Evolutionary conservation across 2,888 invertebrate species (phyloP), one percentile per base, ranked within the genome.

Genomic region (Sarcophaga carnaria): DNA sequence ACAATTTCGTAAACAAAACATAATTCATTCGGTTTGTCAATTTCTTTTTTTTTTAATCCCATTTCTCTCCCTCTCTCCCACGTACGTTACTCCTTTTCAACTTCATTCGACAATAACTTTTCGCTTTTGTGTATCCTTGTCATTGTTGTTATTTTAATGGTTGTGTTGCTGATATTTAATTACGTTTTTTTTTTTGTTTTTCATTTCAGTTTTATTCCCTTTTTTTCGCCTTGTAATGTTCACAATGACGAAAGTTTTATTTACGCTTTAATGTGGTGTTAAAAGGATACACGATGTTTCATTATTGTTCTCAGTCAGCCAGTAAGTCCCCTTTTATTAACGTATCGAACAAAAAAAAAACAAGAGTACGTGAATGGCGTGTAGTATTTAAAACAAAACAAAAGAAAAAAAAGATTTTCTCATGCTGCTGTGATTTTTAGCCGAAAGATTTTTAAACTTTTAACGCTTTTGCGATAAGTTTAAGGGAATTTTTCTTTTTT

Each of bases 211-310:
- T 67, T 59, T 59, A 49, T 17, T 49, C 6, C 14, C 37, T 66
- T 66, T 59, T 59, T 59, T 25, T 37, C 27, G 1, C 59, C 4
- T 4, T 59, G 59, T 59, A 54, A 20, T 60, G 11, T 74, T 74
- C 12, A 47, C 11, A 74, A 74, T 49, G 80, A n/a, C 77, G 47
- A 77, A 80, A 84, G 80, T 84, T 80, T 80, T 77, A 85, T 72
- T 77, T 49, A 60, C 71, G 6, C 66, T 76, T 72, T 80, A 74
- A 85, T 74, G 77, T 72, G 45, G 62, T 80, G 76, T 77, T 77
- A 69, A 85, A 85, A 80, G 80, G 72, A 80, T 66, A 66, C 80
- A 25, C 37, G 37, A 37, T 85, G 80, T 69, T 77, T 66, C 17
- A n/a, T 62, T 72, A 12, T 79, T 63, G 3, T 69, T 45, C 22